Base-by-base conservation (phyloP, 2,113 vertebrate species). In the Ranitomeya variabilis region DNA sequence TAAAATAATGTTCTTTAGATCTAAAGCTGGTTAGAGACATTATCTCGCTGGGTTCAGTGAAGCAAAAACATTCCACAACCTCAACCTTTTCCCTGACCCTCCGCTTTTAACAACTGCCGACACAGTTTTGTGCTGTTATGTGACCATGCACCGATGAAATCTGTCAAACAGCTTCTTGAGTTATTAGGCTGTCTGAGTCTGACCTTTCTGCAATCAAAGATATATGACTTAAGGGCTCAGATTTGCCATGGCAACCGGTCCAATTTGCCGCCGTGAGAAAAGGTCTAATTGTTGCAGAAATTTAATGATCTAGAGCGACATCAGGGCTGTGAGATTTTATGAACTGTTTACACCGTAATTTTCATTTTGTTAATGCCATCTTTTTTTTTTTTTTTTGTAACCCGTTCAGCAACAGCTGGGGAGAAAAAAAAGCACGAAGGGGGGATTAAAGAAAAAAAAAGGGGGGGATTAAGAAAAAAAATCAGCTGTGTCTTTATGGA, bases 271-370 rank as follows among this genome's bases (percentile, higher is more conserved):
- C 97, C 96, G 96, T 98, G 97, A 99, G 96, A 98, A 99, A 99
- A 98, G 97, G 97, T 98, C 97, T 99, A 99, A 99, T 99, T 99
- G 98, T 99, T 98, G 97, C 97, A 99, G 97, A 98, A 99, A 99
- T 99, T 97, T 98, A 99, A 99, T 99, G 97, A 99, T 99, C 97
- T 98, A 97, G 97, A 98, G 96, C 97, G 97, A 99, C 97, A 99
- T 99, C 97, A 97, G 97, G 98, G 97, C 97, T 98, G 97, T 97
- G 97, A 98, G 97, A 97, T 99, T 99, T 99, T 99, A 99, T 99
- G 97, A 99, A 99, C 97, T 99, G 97, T 99, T 99, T 99, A 99
- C 98, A 97, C 98, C 97, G 97, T 99, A 97, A 98, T 99, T 99
- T 99, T 98, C 97, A 98, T 99, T 96, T 99, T 98, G 97, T 98